Evolutionary conservation across 2,888 invertebrate genomes (phyloP).

Genomic region (Polyommatus iphigenia): DNA sequence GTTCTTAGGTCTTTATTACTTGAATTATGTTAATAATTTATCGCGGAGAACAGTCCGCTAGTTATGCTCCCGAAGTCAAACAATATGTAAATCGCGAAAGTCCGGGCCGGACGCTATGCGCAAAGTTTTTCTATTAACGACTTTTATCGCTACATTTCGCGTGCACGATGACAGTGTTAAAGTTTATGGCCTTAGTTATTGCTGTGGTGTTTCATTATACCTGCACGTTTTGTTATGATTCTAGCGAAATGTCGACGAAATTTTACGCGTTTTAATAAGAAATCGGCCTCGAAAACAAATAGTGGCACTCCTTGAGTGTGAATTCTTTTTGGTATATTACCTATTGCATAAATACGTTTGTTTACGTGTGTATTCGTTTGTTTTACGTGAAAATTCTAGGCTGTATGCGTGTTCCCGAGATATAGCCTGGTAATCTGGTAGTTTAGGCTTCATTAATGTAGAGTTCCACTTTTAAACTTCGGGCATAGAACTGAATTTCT

Average conservation of each 20-base stretch:
- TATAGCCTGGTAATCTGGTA: no score
- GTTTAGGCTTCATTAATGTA: no score
- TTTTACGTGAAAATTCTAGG: no score
- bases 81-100: slow-evolving; percentile 42
- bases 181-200: slow-evolving; percentile 38
- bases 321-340: no score
- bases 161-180: slow-evolving; percentile 55
- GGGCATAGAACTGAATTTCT: no score
- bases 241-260: not conserved
- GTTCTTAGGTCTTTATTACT: not conserved
- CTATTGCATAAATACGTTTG: no score
- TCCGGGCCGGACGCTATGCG: slow-evolving; percentile 47
- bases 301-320: no score
- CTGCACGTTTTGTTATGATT: slow-evolving; percentile 9
- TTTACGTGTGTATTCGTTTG: no score
- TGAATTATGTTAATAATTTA: slow-evolving; percentile 14
- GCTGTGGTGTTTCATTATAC: slow-evolving; percentile 29
- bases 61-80: slow-evolving; percentile 34
- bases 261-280: not conserved
- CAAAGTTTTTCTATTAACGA: slow-evolving; percentile 61
- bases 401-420: no score
- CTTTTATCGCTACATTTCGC: slow-evolving; percentile 51
- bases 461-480: no score
- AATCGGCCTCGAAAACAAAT: no score
- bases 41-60: slow-evolving; percentile 14